Conservation (phyloP, 2,113 vertebrate species). For the Notarius lentiginosus region DNA sequence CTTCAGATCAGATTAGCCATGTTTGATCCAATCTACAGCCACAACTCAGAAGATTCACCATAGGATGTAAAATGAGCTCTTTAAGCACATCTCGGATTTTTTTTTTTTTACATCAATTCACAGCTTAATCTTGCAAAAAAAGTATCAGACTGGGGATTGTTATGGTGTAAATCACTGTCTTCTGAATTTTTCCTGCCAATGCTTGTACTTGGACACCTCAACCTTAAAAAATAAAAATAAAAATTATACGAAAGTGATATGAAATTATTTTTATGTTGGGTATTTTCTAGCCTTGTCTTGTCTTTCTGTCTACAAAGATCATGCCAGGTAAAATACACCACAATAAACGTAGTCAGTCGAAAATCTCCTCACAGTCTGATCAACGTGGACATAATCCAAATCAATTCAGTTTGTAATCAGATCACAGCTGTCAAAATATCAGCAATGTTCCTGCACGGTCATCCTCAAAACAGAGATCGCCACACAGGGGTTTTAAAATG, state of each 20-base stretch:
- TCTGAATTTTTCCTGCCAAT: too few species aligned
- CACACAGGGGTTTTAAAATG: too few species aligned
- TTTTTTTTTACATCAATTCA: background rate
- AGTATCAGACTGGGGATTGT: background rate
- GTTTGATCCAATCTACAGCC: background rate
- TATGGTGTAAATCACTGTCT: background rate
- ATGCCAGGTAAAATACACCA: background rate
- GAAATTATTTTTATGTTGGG: background rate
- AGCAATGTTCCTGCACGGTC: background rate
- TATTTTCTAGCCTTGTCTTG: background rate
- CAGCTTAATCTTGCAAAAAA: background rate
- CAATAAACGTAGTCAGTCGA: background rate
- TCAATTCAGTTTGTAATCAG: background rate
- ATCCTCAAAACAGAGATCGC: background rate
- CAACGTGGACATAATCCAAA: too few species aligned
- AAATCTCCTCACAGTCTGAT: too few species aligned
- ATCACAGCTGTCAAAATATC: background rate
- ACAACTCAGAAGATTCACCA: background rate
- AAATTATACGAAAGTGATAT: too few species aligned
- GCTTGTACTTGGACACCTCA: too few species aligned
- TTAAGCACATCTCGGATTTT: background rate
- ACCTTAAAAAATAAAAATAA: too few species aligned
- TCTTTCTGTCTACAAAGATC: background rate
- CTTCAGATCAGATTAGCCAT: background rate
- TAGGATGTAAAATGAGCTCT: background rate